phyloP scores from a whole-genome alignment of 2,113 vertebrate genomes.

The Rattus norvegicus region DNA sequence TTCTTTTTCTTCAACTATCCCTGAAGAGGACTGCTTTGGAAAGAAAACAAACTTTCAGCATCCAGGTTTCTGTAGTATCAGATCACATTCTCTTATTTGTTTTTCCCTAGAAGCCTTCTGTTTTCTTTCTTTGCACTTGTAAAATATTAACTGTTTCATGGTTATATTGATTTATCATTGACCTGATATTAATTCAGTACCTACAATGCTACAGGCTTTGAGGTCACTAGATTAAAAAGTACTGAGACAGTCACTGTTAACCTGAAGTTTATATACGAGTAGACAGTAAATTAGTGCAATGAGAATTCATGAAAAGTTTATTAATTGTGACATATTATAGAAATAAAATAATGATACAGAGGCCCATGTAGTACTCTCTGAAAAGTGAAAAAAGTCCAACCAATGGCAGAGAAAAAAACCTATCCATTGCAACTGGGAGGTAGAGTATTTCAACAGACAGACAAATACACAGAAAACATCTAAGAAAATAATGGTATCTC shows the following conservation, averaged over 20 bases:
- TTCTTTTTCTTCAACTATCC: background rate
- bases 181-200: slow-evolving; percentile 4
- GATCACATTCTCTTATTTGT: background rate
- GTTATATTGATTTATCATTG: background rate
- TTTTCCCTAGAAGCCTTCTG: background rate
- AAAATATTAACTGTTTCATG: background rate
- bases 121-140: background rate
- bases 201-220: background rate
- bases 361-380: background rate
- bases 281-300: background rate
- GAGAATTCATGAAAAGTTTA: background rate
- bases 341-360: background rate
- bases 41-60: slow-evolving; percentile 29
- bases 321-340: background rate
- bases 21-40: background rate
- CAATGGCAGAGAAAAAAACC: background rate
- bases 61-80: background rate
- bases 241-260: background rate
- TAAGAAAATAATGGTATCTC: background rate
- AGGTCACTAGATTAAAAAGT: background rate
- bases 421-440: background rate
- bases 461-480: background rate
- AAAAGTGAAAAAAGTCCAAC: slow-evolving; percentile 39
- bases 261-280: background rate
- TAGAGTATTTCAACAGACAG: background rate